Conservation (phyloP, 2,113 vertebrate genomes). For the Nyctibius bracteatus region DNA sequence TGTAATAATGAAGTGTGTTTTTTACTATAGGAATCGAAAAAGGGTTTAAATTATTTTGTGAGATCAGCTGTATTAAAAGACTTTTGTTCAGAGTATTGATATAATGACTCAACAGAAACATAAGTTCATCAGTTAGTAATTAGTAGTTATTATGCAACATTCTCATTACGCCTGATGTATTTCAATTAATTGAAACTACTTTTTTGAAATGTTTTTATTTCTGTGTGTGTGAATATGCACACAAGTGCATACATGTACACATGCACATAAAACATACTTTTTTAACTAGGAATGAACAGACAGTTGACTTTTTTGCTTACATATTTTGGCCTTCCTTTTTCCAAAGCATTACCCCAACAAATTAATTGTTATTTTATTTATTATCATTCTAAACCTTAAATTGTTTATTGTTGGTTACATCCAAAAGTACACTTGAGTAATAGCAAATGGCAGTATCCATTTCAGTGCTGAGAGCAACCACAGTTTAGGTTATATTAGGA, state of each 20-base stretch:
- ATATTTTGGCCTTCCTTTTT: not conserved
- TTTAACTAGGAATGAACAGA: not conserved
- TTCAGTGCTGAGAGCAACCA: not conserved
- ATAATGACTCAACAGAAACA: not conserved
- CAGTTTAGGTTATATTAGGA: not conserved
- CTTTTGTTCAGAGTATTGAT: not conserved
- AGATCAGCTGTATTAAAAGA: not conserved
- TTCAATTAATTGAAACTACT: not conserved
- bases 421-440: not conserved
- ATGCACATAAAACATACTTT: not conserved
- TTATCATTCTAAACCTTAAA: not conserved
- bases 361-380: not conserved
- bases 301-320: rapidly evolving
- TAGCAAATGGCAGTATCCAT: not conserved
- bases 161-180: not conserved
- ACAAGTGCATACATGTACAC: not conserved
- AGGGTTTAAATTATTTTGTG: not conserved
- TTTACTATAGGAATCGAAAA: not conserved
- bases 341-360: not conserved
- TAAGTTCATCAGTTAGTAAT: not conserved
- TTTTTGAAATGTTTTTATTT: not conserved
- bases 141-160: not conserved
- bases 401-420: not conserved
- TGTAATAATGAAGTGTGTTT: not conserved
- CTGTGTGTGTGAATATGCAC: not conserved